phyloP scores from a whole-genome alignment of 2,888 invertebrate species.

The Arrhopalites spinosus region DNA sequence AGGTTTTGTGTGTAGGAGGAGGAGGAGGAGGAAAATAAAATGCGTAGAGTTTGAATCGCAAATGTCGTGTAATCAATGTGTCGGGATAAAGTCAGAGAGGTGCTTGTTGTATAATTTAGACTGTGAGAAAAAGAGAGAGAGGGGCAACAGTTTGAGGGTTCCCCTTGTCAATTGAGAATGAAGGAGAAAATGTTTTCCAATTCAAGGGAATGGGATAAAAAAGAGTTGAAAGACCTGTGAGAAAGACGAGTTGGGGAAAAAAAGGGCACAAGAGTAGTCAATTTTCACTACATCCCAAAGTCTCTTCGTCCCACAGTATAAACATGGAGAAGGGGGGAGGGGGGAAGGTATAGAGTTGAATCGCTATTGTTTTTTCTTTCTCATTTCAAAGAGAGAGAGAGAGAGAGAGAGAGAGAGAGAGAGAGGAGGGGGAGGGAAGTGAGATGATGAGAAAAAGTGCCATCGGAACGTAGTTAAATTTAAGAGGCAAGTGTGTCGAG shows the following conservation, averaged over 20 bases:
- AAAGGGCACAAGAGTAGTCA: neutral
- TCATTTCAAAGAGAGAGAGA: neutral
- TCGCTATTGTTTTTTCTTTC: neutral
- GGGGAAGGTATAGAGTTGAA: neutral
- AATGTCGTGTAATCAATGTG: slow-evolving; percentile 22
- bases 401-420: neutral
- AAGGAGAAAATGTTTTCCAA: neutral
- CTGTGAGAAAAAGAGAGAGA: too few relatives aligned
- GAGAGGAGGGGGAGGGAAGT: neutral
- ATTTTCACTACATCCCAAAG: neutral
- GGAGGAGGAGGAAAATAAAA: slow-evolving; percentile 7
- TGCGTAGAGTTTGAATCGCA: slow-evolving; percentile 2
- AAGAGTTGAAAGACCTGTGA: neutral
- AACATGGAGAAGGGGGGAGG: neutral
- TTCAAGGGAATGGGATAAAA: neutral
- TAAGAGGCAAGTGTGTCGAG: neutral
- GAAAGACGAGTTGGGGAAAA: neutral
- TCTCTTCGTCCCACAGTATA: neutral
- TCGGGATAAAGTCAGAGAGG: slow-evolving; percentile 3
- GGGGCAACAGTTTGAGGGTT: neutral
- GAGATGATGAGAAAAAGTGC: neutral
- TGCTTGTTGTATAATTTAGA: neutral
- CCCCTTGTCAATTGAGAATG: neutral
- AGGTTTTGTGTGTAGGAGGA: neutral
- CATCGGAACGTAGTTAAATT: neutral